These are phyloP conservation scores for Poeciliopsis paucimaculata DNA, from an alignment of 2,797 vertebrate genomes.

Conservation along the genomic window DNA sequence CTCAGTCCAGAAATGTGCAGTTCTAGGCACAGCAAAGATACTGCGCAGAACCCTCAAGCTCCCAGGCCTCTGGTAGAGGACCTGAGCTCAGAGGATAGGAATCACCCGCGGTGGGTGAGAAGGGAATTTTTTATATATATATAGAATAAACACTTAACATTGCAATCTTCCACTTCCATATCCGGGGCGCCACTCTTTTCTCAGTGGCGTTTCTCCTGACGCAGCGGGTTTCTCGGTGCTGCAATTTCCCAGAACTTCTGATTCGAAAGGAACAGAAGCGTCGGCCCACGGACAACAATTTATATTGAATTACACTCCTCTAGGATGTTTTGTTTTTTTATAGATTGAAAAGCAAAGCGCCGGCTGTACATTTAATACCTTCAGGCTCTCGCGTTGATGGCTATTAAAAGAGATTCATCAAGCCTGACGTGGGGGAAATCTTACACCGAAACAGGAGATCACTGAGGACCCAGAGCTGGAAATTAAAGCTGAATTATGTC, in stretches of 20 bases:
- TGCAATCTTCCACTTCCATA: constrained; percentile 28
- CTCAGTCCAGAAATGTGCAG: too few species aligned
- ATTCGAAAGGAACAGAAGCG: not conserved
- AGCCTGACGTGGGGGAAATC: not conserved
- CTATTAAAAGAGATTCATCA: constrained; percentile 7
- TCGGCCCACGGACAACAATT: not conserved
- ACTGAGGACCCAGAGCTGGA: not conserved
- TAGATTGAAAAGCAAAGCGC: not conserved
- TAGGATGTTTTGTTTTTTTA: not conserved
- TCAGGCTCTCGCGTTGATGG: not conserved
- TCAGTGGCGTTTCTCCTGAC: constrained; percentile 22
- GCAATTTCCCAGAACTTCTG: constrained; percentile 6
- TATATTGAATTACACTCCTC: not conserved
- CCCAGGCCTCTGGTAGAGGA: too few species aligned
- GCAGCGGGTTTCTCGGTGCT: constrained; percentile 4
- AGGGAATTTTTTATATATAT: too few species aligned
- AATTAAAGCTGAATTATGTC: not conserved
- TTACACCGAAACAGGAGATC: constrained; percentile 8
- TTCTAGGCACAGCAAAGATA: too few species aligned
- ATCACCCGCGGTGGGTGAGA: too few species aligned
- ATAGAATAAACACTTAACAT: constrained; percentile 27
- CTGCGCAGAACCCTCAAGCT: too few species aligned
- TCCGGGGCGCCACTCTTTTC: not conserved
- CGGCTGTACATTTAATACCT: not conserved
- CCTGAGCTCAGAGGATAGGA: too few species aligned